Evolutionary conservation across 2,113 vertebrate genomes (phyloP).

Genomic region (Willisornis vidua): DNA sequence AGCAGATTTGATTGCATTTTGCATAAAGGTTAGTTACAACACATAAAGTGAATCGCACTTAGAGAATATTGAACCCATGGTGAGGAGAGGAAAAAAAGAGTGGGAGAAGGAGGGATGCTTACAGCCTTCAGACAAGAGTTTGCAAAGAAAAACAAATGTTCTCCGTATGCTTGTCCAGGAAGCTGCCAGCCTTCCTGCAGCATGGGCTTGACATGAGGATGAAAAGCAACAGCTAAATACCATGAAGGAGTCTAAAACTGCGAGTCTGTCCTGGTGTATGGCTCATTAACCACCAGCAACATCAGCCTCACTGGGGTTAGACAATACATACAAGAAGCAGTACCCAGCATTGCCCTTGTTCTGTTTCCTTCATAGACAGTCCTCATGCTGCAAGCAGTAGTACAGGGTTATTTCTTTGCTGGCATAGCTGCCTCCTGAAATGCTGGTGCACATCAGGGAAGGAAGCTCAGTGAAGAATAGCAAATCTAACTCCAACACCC

Average conservation of each 20-base stretch:
- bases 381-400: background rate
- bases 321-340: accelerated
- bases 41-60: background rate
- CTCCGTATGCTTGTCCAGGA: background rate
- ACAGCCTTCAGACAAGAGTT: background rate
- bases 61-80: accelerated
- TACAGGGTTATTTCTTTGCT: background rate
- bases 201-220: background rate
- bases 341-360: background rate
- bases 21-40: background rate
- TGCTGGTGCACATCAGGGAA: accelerated
- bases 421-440: background rate
- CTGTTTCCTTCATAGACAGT: background rate
- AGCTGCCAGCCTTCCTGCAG: background rate
- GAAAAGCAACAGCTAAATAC: background rate
- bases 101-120: background rate
- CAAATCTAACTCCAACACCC: background rate
- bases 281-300: background rate
- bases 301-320: background rate
- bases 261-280: background rate
- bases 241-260: background rate
- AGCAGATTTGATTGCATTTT: background rate
- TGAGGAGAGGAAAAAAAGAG: background rate
- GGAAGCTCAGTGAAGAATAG: background rate
- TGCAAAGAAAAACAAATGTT: background rate